These are phyloP conservation scores for Syrista parreyssii DNA, from an alignment of 2,888 invertebrate genomes.

Conservation along the genomic window DNA sequence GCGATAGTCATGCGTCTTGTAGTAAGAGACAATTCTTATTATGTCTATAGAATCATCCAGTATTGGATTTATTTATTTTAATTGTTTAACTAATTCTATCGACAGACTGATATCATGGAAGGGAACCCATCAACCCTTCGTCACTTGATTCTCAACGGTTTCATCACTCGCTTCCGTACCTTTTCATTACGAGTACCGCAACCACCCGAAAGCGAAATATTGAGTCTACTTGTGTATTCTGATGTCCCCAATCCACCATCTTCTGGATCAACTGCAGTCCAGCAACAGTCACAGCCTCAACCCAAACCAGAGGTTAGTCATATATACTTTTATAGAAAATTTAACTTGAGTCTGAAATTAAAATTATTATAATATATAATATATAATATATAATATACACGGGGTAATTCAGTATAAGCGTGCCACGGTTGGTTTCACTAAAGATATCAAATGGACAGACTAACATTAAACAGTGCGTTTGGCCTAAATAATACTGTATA, in stretches of 20 bases:
- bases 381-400: too few relatives aligned
- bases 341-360: too few relatives aligned
- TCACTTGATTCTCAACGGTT: slow-evolving; percentile 49
- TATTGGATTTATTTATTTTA: slow-evolving; percentile 4
- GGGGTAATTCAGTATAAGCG: too few relatives aligned
- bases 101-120: slow-evolving; percentile 30
- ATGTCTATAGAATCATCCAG: background rate
- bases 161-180: slow-evolving; percentile 35
- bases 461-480: too few relatives aligned
- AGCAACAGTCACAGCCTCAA: slow-evolving; percentile 28
- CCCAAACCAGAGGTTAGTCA: slow-evolving; percentile 46
- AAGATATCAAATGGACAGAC: too few relatives aligned
- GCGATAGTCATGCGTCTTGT: slow-evolving; percentile 59
- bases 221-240: slow-evolving; percentile 42
- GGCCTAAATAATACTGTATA: too few relatives aligned
- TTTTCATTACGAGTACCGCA: slow-evolving; percentile 36
- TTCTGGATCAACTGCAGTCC: slow-evolving; percentile 26
- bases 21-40: slow-evolving; percentile 50
- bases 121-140: slow-evolving; percentile 27
- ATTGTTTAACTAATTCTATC: too few relatives aligned
- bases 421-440: too few relatives aligned
- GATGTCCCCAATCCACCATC: slow-evolving; percentile 21
- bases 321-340: background rate
- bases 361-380: too few relatives aligned
- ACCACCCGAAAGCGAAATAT: slow-evolving; percentile 40